Conservation (phyloP, 2,888 invertebrate genomes). For the Pseudococcus jackbeardsleyi region DNA sequence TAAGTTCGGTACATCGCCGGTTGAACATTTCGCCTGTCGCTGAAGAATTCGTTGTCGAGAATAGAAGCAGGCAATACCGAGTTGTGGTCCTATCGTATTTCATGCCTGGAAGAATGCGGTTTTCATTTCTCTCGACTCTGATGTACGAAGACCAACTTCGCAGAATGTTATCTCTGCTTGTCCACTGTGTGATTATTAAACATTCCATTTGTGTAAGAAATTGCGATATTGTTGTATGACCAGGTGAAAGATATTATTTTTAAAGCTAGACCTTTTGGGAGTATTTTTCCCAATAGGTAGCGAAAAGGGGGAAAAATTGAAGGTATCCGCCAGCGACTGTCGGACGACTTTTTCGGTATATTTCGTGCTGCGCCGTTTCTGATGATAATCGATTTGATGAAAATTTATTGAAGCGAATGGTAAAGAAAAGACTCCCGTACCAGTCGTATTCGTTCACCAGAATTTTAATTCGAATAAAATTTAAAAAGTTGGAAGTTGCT, state of each 20-base stretch:
- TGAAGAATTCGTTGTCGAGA: conserved; percentile 53
- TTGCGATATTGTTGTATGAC: conserved; percentile 37
- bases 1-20: conserved; percentile 37
- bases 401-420: conserved; percentile 21
- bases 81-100: conserved; percentile 54
- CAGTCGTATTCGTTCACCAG: conserved; percentile 37
- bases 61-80: conserved; percentile 48
- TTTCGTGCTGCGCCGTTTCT: not conserved
- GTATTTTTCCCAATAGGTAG: not conserved
- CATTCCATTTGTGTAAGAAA: conserved; percentile 47
- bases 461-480: conserved; percentile 54
- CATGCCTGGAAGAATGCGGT: conserved; percentile 53
- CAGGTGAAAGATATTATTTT: conserved; percentile 24
- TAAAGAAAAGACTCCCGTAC: not conserved
- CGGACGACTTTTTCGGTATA: not conserved
- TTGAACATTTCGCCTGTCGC: conserved; percentile 51
- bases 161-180: conserved; percentile 51
- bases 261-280: not conserved
- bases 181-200: conserved; percentile 49
- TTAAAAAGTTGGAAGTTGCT: conserved; percentile 25
- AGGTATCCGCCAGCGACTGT: not conserved
- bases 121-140: conserved; percentile 46
- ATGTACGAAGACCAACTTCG: not conserved
- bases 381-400: conserved; percentile 29
- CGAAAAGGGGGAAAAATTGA: not conserved